phyloP scores from a whole-genome alignment of 2,797 vertebrate genomes.

The Vipera latastei region DNA sequence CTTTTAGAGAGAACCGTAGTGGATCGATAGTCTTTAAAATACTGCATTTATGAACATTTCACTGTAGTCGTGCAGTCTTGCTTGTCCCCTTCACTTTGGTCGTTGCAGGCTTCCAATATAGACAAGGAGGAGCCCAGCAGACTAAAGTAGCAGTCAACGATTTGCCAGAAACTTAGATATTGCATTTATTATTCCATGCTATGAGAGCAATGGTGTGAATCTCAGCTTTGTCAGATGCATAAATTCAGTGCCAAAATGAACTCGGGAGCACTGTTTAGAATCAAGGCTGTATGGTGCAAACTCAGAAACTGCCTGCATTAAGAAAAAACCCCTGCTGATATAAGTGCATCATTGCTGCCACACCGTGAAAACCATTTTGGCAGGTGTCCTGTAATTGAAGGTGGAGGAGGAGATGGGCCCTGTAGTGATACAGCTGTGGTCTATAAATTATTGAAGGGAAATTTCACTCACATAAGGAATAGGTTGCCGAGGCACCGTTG shows the following conservation, averaged over 20 bases:
- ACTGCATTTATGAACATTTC: not conserved
- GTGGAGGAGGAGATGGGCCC: not conserved
- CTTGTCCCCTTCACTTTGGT: conserved; percentile 49
- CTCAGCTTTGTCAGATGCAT: conserved; percentile 49
- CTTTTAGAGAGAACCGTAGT: not conserved
- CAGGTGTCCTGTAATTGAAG: not conserved
- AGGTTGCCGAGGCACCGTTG: not conserved
- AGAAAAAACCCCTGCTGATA: not conserved
- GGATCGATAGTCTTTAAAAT: not conserved
- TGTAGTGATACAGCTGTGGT: conserved; percentile 38
- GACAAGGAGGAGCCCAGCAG: conserved; percentile 53
- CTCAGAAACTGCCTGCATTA: conserved; percentile 9
- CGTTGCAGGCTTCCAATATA: conserved; percentile 63
- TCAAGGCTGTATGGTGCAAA: conserved; percentile 9
- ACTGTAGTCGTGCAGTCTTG: conserved; percentile 1
- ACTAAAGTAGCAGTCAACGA: conserved; percentile 56
- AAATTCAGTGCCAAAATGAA: conserved; percentile 44
- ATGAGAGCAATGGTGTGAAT: conserved; percentile 42
- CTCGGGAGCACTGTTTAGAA: conserved; percentile 7
- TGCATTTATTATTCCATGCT: conserved; percentile 52
- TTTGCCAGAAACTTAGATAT: conserved; percentile 60
- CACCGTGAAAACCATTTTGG: conserved; percentile 5
- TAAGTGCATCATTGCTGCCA: not conserved
- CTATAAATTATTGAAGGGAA: conserved; percentile 37
- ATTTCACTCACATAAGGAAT: not conserved